phyloP scores from a whole-genome alignment of 2,113 vertebrate species.

The Charina bottae region DNA sequence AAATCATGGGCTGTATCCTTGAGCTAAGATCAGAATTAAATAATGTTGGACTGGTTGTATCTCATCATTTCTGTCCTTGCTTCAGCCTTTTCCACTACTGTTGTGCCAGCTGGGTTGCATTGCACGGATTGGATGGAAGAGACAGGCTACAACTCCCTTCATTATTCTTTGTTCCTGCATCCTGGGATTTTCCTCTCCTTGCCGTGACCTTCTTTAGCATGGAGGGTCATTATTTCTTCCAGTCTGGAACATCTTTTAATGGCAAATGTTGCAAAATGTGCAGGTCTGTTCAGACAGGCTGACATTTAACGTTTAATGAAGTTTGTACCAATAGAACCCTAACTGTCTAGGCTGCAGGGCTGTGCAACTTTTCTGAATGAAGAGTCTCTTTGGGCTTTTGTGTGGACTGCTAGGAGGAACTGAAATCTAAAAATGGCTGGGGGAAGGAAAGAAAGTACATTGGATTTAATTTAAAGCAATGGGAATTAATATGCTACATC shows the following conservation, averaged over 20 bases:
- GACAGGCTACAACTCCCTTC: neutral
- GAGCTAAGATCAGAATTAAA: neutral
- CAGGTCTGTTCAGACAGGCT: neutral
- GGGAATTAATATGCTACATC: neutral
- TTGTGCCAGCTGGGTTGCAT: neutral
- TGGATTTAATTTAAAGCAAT: neutral
- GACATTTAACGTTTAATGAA: neutral
- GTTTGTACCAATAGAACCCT: neutral
- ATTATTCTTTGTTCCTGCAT: neutral
- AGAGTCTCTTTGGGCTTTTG: neutral
- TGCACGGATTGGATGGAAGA: neutral
- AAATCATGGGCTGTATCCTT: neutral
- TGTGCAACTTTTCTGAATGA: neutral
- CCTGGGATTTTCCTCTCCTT: neutral
- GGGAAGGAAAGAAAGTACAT: neutral
- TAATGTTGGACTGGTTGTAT: neutral
- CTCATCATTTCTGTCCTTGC: neutral
- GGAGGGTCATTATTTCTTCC: neutral
- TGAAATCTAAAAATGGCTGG: neutral
- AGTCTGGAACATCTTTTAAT: neutral
- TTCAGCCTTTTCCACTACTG: neutral
- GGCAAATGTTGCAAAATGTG: neutral
- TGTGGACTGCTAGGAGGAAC: neutral
- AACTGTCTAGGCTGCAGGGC: neutral
- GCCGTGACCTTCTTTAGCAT: neutral